Evolutionary conservation across 2,888 invertebrate genomes (phyloP).

Genomic region (Tipula helvola): DNA sequence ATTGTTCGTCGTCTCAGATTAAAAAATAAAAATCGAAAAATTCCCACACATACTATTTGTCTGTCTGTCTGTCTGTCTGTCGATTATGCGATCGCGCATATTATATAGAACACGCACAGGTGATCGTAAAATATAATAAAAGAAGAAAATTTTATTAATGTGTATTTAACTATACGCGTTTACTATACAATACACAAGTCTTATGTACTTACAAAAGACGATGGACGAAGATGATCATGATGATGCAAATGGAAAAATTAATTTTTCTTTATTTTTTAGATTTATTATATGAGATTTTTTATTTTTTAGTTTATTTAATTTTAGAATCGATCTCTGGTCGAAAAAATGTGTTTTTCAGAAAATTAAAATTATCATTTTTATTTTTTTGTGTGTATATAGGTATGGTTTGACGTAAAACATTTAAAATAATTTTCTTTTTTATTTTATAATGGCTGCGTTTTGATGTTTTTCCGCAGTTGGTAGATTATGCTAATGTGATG

Average conservation of each 20-base stretch:
- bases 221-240: not conserved
- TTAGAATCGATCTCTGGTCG: not conserved
- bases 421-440: not conserved
- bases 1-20: not conserved
- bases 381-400: too few species aligned
- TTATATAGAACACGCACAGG: not conserved
- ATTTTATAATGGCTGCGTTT: not conserved
- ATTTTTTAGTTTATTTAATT: not conserved
- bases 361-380: not conserved
- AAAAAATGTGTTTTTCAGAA: not conserved
- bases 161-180: not conserved
- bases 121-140: not conserved
- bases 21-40: not conserved
- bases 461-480: not conserved
- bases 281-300: not conserved
- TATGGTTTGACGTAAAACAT: not conserved
- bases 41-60: not conserved
- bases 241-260: not conserved
- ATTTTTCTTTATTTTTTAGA: not conserved
- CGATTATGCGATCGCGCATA: not conserved
- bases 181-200: not conserved
- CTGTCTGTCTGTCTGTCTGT: not conserved
- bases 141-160: not conserved
- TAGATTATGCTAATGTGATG: not conserved
- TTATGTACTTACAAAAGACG: not conserved